A percentile compares a stretch with the other conserved stretches of the same genome.
phyloP scores from a whole-genome alignment of 2,797 vertebrate species.

The Luscinia megarhynchos region DNA sequence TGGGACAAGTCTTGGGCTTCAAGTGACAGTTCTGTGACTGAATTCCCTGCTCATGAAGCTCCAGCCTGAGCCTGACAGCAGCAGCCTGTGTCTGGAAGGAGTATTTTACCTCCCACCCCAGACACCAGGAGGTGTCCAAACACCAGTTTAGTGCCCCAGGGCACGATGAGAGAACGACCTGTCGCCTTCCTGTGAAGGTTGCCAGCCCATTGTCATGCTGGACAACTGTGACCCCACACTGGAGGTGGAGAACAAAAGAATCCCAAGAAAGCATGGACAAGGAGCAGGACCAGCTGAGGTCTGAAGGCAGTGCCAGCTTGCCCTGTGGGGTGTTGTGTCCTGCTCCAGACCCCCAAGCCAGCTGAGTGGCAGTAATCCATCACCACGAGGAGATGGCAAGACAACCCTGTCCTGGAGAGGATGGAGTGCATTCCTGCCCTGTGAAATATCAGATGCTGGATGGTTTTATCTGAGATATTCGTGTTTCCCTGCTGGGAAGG shows the following conservation, averaged over 20 bases:
- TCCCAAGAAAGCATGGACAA: not conserved
- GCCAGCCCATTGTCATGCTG: rapidly evolving
- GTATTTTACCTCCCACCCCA: not conserved
- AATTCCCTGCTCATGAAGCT: not conserved
- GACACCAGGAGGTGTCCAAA: not conserved
- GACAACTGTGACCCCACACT: rapidly evolving
- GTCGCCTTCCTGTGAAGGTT: not conserved
- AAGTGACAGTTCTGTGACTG: not conserved
- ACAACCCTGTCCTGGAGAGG: not conserved
- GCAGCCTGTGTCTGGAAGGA: not conserved
- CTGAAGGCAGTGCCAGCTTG: not conserved
- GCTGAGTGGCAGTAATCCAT: not conserved
- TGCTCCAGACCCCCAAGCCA: not conserved
- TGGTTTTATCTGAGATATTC: not conserved
- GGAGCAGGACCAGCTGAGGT: not conserved
- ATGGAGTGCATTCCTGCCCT: not conserved
- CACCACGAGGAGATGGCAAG: not conserved
- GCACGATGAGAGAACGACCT: rapidly evolving
- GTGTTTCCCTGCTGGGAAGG: not conserved
- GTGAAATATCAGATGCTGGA: rapidly evolving
- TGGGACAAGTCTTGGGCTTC: not conserved
- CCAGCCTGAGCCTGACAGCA: not conserved
- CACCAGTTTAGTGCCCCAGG: not conserved
- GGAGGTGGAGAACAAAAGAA: not conserved
- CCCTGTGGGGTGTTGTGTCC: rapidly evolving